Base-by-base conservation (phyloP, 1,140 invertebrate species). In the Calliphora vicina region DNA sequence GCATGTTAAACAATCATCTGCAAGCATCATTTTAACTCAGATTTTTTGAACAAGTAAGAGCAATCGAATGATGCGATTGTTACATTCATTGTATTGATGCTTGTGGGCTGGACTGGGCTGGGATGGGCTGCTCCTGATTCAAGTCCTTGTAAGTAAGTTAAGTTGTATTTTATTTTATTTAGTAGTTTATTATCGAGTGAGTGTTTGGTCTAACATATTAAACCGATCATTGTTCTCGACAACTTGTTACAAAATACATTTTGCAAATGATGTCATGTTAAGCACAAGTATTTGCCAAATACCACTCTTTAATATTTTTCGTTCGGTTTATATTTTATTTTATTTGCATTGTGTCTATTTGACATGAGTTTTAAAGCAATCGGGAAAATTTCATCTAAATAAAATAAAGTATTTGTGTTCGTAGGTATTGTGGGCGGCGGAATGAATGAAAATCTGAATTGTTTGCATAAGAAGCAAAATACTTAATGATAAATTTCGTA, bases 151-250 rank as follows among this genome's bases (percentile, higher is more conserved):
- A 35, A 35, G 35, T 35, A 35, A 35, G 35, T 35, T 35, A 10
- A 8, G 10, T 35, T 35, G 6, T 6, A 35, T 35, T 35, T 35
- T 8, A 10, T 35, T 35, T 6, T n/a, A 10, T 3, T 50, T 1
- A n/a, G 13, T 50, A 50, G 45, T 50, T 23, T 67, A 23, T 67
- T 25, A 23, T 5, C 9, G 61, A 67, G n/a, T 67, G n/a, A 67
- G 61, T 67, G 61, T 67, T 20, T n/a, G n/a, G n/a, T 67, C 23
- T 23, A 43, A 78, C 35, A 43, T 43, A 78, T 78, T 78, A 78
- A 78, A 78, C 29, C 35, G 74, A 78, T 78, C 74, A 78, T 78
- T 78, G 42, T 78, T 78, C n/a, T 78, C 74, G 74, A 78, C 74
- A 78, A 78, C 17, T 78, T 78, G 74, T 78, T 78, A 25, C 74